A percentile compares a stretch with the other conserved stretches of the same genome.
These are phyloP conservation scores for Drosophila affinis DNA, from an alignment of 2,888 invertebrate species.

Conservation along the genomic window DNA sequence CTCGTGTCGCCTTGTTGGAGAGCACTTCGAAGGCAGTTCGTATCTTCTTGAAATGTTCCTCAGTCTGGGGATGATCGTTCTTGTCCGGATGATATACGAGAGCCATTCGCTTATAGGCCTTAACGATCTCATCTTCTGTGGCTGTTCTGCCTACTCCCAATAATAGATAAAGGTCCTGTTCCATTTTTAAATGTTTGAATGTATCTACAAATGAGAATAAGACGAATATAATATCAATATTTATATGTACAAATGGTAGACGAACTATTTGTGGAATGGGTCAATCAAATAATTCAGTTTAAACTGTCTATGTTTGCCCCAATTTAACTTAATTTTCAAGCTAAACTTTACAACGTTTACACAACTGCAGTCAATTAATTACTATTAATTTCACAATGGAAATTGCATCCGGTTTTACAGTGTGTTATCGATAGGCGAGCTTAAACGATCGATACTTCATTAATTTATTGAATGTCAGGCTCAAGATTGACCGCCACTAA, in stretches of 20 bases:
- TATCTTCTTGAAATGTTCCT: constrained; percentile 42
- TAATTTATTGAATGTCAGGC: not conserved
- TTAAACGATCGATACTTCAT: not conserved
- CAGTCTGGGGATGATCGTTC: constrained; percentile 55
- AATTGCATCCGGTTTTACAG: not conserved
- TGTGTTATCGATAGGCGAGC: not conserved
- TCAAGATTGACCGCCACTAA: not conserved
- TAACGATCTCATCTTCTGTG: constrained; percentile 4
- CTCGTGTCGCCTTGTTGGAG: constrained; percentile 48
- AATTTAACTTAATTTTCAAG: too few species aligned
- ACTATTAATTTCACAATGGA: too few species aligned
- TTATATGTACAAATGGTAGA: too few species aligned
- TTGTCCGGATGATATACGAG: constrained; percentile 25
- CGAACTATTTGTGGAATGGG: not conserved
- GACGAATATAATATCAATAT: too few species aligned
- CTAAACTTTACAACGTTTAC: not conserved
- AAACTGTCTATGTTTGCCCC: too few species aligned
- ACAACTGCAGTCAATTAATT: too few species aligned
- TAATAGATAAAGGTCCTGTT: not conserved
- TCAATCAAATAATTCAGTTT: not conserved
- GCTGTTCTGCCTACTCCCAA: constrained; percentile 1
- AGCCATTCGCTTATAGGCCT: constrained; percentile 5
- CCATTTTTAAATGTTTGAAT: not conserved
- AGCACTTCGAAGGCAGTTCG: constrained; percentile 52
- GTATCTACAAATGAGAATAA: not conserved